Evolutionary conservation across 2,888 invertebrate species (phyloP), one percentile per base, ranked within the genome.

Genomic region (Watsonalla cultraria): DNA sequence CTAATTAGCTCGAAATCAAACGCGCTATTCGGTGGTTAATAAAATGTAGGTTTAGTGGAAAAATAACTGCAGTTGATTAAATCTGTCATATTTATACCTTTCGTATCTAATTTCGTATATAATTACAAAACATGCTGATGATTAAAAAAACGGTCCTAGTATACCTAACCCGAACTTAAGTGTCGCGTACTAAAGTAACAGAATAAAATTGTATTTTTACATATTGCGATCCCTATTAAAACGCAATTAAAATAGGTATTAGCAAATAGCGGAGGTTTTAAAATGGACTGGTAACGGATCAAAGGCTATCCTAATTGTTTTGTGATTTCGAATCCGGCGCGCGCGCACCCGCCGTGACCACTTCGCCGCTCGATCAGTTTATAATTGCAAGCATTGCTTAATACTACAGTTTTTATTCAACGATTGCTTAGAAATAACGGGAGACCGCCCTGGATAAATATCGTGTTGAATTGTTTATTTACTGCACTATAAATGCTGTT

Each of bases 281-380:
- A 63, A 58, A 58, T 48, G 70, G 61, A 66, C 68, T 68, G 66
- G 78, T 67, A 72, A 81, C 82, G 86, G 82, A 72, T 77, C 81
- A 80, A 72, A 72, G 78, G 70, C 53, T 70, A 67, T 70, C 61
- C 66, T 82, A 83, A 84, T 82, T 74, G 75, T 69, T 59, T 77
- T 78, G 80, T 80, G 78, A 81, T 80, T 81, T 81, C 76, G 65
- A 81, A 78, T 80, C 78, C 78, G 78, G 75, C 77, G 76, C 72
- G 65, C 55, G 74, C 75, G 76, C 78, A 72, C 50, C 61, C 61
- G 58, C 65, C 78, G 72, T 75, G 74, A 76, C 79, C 62, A 57
- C 57, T 58, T 58, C 64, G 61, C 57, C 59, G 59, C 60, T 61
- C 60, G 68, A 64, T 73, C 63, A 65, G 66, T 74, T 68, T 68